These are phyloP conservation scores for Laticauda colubrina DNA, from an alignment of 2,113 vertebrate genomes.

Conservation along the genomic window DNA sequence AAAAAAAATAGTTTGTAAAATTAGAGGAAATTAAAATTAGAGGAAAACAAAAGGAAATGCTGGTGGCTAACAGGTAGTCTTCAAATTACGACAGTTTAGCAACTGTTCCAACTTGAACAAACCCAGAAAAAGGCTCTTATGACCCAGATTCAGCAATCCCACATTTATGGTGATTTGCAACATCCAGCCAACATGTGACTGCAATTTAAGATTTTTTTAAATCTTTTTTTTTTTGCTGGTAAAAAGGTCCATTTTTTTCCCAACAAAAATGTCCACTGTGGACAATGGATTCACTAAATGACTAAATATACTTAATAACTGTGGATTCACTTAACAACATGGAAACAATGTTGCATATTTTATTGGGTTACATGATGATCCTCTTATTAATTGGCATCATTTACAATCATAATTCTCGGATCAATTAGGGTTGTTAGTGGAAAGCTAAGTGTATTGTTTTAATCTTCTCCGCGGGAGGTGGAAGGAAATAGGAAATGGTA, in stretches of 20 bases:
- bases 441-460: not conserved
- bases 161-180: too few relatives aligned
- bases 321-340: not conserved
- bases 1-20: not conserved
- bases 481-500: not conserved
- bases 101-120: not conserved
- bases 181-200: too few relatives aligned
- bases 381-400: not conserved
- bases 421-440: not conserved
- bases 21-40: not conserved
- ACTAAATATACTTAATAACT: not conserved
- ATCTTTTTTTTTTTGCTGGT: not conserved
- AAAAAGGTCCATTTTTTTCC: not conserved
- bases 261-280: not conserved
- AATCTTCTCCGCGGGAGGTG: not conserved
- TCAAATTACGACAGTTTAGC: not conserved
- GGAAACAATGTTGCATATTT: not conserved
- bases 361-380: not conserved
- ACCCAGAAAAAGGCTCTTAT: not conserved
- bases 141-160: too few relatives aligned
- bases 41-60: not conserved
- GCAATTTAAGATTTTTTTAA: too few relatives aligned
- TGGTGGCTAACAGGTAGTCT: not conserved
- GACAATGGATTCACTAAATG: not conserved
- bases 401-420: not conserved